A percentile compares a stretch with the other conserved stretches of the same genome.
These are phyloP conservation scores for Galago senegalensis DNA, from an alignment of 2,797 vertebrate genomes.

Conservation along the genomic window DNA sequence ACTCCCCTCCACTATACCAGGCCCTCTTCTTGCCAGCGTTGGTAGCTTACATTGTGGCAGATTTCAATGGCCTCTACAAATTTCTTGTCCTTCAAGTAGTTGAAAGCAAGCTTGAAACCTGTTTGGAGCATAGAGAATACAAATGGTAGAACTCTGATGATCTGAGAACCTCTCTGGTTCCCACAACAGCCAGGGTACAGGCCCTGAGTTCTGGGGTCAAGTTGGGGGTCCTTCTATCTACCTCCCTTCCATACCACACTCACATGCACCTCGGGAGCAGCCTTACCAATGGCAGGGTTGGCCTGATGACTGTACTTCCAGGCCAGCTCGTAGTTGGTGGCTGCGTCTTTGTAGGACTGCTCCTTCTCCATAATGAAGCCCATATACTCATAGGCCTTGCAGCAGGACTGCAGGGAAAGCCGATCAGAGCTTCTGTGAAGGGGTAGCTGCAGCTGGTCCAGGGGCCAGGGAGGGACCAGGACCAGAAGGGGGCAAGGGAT, in stretches of 20 bases:
- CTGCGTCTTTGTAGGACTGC: constrained; percentile 89
- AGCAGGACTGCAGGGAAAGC: constrained; percentile 88
- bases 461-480: not conserved
- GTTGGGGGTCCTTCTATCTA: not conserved
- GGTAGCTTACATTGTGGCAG: constrained; percentile 88
- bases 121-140: constrained; percentile 31
- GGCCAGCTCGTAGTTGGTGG: constrained; percentile 89
- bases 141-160: not conserved
- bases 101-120: constrained; percentile 92
- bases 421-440: not conserved
- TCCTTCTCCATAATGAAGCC: constrained; percentile 92
- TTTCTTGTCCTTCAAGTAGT: constrained; percentile 90
- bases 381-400: constrained; percentile 91
- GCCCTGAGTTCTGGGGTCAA: not conserved
- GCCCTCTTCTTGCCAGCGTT: not conserved
- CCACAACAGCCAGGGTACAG: not conserved
- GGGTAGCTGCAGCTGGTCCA: not conserved
- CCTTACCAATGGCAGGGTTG: constrained; percentile 89
- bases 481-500: not conserved
- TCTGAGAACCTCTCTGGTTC: not conserved
- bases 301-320: constrained; percentile 89
- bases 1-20: accelerated
- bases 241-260: not conserved
- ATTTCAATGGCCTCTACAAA: constrained; percentile 89
- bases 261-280: accelerated